Conservation (phyloP, 2,888 invertebrate species). For the Anorthoa munda region DNA sequence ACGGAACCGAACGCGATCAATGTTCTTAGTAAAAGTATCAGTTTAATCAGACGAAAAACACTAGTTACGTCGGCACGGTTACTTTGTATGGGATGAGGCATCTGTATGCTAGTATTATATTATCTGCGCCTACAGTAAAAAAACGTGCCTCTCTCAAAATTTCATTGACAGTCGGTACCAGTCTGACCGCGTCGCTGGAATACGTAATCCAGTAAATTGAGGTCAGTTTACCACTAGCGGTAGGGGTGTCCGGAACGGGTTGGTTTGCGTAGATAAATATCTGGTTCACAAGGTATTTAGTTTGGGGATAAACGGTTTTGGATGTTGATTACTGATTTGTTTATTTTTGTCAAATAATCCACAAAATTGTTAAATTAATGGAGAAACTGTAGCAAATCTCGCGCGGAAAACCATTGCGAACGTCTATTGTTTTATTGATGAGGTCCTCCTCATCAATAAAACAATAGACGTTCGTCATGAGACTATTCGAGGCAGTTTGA, state of each 20-base stretch:
- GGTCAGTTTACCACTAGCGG: constrained; percentile 47
- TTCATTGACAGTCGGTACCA: constrained; percentile 52
- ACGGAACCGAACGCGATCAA: no score
- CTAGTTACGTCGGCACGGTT: no score
- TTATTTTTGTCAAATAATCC: not conserved
- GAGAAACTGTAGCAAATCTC: not conserved
- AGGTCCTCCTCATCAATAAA: no score
- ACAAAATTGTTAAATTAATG: not conserved
- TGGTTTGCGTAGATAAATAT: constrained; percentile 37
- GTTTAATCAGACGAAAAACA: no score
- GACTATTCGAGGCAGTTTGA: no score
- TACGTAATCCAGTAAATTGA: constrained; percentile 56
- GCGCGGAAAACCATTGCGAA: not conserved
- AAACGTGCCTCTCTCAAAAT: constrained; percentile 33
- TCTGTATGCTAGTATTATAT: no score
- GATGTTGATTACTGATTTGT: not conserved
- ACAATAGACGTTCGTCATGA: no score
- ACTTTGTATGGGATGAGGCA: no score
- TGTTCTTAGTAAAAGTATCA: no score
- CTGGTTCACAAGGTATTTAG: constrained; percentile 19
- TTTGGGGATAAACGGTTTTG: not conserved
- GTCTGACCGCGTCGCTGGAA: constrained; percentile 47
- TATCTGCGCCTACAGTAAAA: not conserved
- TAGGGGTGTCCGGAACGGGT: constrained; percentile 14
- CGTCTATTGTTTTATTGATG: no score